Evolutionary conservation across 2,797 vertebrate species (phyloP).

Genomic region (Aulostomus chinensis): DNA sequence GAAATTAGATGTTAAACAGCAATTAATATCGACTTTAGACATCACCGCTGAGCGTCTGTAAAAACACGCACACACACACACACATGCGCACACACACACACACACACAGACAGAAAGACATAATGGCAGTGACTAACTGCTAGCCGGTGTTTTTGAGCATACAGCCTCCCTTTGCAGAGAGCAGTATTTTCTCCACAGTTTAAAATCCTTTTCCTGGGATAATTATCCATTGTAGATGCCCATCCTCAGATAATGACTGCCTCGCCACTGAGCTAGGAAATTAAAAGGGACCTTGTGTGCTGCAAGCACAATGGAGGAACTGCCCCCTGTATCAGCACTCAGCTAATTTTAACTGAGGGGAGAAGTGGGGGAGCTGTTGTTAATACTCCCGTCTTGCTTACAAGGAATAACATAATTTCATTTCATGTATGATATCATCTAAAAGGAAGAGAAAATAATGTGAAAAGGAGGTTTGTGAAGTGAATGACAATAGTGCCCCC

Average conservation of each 20-base stretch:
- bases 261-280: conserved; percentile 77
- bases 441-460: conserved; percentile 42
- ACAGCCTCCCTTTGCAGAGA: conserved; percentile 62
- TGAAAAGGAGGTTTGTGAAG: conserved; percentile 27
- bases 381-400: conserved; percentile 58
- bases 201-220: conserved; percentile 75
- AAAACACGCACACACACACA: no score
- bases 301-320: conserved; percentile 67
- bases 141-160: conserved; percentile 59
- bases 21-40: conserved; percentile 61
- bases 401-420: conserved; percentile 73
- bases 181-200: conserved; percentile 74
- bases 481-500: conserved; percentile 80
- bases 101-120: conserved; percentile 41
- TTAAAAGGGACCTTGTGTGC: conserved; percentile 72
- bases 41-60: conserved; percentile 53
- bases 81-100: no score
- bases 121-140: conserved; percentile 64
- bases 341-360: conserved; percentile 70
- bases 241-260: conserved; percentile 80
- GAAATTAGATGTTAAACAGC: conserved; percentile 68
- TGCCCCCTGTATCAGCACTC: conserved; percentile 65
- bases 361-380: conserved; percentile 52
- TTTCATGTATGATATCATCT: conserved; percentile 72
- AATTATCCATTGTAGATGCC: conserved; percentile 81